Conservation (phyloP, 2,797 vertebrate species). For the Yasuhikotakia modesta region DNA sequence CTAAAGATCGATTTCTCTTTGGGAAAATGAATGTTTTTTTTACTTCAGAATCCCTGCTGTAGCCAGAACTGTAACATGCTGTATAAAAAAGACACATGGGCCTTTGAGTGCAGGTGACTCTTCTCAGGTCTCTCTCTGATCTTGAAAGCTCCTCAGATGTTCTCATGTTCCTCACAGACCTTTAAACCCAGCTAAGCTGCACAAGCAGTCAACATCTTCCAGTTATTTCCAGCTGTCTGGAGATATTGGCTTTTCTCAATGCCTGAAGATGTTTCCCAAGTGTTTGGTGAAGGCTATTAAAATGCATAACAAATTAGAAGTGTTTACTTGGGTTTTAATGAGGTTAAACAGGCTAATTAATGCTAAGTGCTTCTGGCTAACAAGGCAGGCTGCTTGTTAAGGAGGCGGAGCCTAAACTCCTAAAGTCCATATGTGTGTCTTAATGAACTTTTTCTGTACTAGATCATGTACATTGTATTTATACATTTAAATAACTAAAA, state of each 20-base stretch:
- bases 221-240: constrained; percentile 1
- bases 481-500: no score
- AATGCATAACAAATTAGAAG: constrained; percentile 89
- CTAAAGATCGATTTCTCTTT: not conserved
- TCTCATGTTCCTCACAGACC: not conserved
- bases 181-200: not conserved
- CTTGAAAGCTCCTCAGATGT: not conserved
- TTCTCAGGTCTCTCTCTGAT: not conserved
- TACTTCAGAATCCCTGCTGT: not conserved
- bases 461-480: not conserved
- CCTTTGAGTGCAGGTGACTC: not conserved
- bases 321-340: constrained; percentile 89
- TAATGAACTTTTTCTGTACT: not conserved
- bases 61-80: not conserved
- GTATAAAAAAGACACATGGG: not conserved
- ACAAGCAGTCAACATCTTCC: not conserved
- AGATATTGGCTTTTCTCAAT: not conserved
- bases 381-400: constrained; percentile 65
- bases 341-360: constrained; percentile 83
- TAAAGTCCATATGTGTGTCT: not conserved
- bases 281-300: constrained; percentile 88
- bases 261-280: constrained; percentile 49
- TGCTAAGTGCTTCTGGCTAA: constrained; percentile 73
- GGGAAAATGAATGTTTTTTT: not conserved
- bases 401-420: constrained; percentile 30